Evolutionary conservation across 2,113 vertebrate species (phyloP).

Genomic region (Tragulus kanchil): DNA sequence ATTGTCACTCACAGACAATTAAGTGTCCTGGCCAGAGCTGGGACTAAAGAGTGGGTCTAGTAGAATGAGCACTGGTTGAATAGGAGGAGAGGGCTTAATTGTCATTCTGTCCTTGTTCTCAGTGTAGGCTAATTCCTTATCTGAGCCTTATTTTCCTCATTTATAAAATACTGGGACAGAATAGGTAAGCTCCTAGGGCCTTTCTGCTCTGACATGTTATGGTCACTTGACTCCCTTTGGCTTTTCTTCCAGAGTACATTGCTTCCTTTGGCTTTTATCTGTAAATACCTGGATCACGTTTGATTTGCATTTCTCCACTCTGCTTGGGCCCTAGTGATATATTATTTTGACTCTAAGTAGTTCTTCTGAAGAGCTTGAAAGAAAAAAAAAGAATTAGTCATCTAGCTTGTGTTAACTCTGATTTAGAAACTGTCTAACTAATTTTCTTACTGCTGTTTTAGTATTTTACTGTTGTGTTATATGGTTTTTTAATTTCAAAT

Average conservation of each 20-base stretch:
- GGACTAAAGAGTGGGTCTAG: background rate
- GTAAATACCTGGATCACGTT: background rate
- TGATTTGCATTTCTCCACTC: slow-evolving; percentile 34
- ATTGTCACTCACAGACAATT: background rate
- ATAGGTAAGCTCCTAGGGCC: background rate
- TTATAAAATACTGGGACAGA: slow-evolving; percentile 9
- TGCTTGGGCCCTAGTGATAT: background rate
- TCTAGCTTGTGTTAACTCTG: background rate
- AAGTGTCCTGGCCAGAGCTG: background rate
- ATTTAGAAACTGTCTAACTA: slow-evolving; percentile 34
- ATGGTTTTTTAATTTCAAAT: slow-evolving; percentile 42
- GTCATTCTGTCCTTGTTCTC: background rate
- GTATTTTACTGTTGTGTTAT: slow-evolving; percentile 56
- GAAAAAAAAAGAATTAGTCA: background rate
- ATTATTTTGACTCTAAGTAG: slow-evolving; percentile 20
- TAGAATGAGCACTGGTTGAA: background rate
- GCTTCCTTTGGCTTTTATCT: slow-evolving; percentile 11
- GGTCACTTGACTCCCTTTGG: background rate
- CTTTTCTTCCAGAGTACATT: background rate
- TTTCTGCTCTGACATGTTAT: background rate
- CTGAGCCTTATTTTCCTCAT: slow-evolving; percentile 4
- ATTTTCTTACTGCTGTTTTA: slow-evolving; percentile 44
- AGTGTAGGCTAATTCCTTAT: background rate
- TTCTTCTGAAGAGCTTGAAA: slow-evolving; percentile 13
- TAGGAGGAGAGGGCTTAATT: background rate